Evolutionary conservation across 2,888 invertebrate genomes (phyloP).

Genomic region (Pelosia muscerda): DNA sequence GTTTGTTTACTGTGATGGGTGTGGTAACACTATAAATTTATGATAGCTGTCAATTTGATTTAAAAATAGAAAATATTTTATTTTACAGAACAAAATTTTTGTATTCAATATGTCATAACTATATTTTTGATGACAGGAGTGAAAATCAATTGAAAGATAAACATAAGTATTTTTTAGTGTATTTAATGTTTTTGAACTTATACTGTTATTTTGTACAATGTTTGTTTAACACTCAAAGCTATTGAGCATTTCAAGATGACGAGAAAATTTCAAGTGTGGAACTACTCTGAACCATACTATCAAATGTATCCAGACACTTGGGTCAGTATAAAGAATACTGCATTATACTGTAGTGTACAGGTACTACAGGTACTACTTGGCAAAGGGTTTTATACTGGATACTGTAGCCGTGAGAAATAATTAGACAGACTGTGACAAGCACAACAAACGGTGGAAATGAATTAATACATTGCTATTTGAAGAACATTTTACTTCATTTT

Average conservation of each 20-base stretch:
- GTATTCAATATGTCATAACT: slow-evolving; percentile 75
- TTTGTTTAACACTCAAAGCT: slow-evolving; percentile 63
- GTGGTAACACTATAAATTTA: slow-evolving; percentile 39
- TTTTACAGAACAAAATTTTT: slow-evolving; percentile 71
- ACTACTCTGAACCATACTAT: slow-evolving; percentile 83
- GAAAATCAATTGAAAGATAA: slow-evolving; percentile 75
- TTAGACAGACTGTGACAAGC: no score
- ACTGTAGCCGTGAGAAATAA: background rate
- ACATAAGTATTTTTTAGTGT: slow-evolving; percentile 67
- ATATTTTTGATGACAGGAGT: slow-evolving; percentile 80
- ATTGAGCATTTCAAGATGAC: slow-evolving; percentile 75
- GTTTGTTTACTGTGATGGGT: background rate
- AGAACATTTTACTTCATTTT: background rate
- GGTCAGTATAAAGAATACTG: slow-evolving; percentile 59
- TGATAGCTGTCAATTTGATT: slow-evolving; percentile 55
- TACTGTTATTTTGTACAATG: slow-evolving; percentile 72
- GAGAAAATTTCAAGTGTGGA: slow-evolving; percentile 86
- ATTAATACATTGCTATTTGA: no score
- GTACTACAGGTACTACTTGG: background rate
- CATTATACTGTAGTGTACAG: background rate
- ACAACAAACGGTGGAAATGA: no score
- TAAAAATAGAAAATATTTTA: slow-evolving; percentile 69
- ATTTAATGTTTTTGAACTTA: slow-evolving; percentile 67
- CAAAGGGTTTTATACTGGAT: background rate
- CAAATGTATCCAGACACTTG: slow-evolving; percentile 85